Conservation (phyloP, 2,888 invertebrate species). For the Allacma fusca region DNA sequence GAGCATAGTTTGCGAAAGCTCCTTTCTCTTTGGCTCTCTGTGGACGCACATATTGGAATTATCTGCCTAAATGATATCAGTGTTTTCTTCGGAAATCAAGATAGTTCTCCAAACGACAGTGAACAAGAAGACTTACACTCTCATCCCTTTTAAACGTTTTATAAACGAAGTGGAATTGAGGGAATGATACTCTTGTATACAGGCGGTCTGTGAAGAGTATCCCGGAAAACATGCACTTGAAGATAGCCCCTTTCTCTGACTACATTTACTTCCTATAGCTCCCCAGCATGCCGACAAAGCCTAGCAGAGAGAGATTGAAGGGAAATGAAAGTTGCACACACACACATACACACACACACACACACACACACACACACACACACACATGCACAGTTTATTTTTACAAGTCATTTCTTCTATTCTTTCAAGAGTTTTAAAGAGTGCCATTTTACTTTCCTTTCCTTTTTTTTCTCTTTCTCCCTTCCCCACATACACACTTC, state of each 20-base stretch:
- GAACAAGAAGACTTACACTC: not conserved
- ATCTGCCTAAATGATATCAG: conserved; percentile 16
- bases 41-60: not conserved
- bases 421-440: conserved; percentile 28
- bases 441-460: not conserved
- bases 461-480: not conserved
- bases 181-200: no score
- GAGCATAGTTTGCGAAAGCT: not conserved
- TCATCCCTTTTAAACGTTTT: conserved; percentile 8
- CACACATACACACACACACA: not conserved
- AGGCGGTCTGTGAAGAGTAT: no score
- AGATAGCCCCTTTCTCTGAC: no score
- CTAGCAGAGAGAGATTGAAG: not conserved
- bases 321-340: not conserved
- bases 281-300: no score
- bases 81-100: conserved; percentile 11
- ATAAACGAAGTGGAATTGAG: conserved; percentile 6
- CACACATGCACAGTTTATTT: conserved; percentile 16
- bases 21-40: not conserved
- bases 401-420: conserved; percentile 13
- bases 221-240: no score
- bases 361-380: not conserved
- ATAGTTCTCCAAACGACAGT: not conserved
- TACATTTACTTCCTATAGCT: no score
- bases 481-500: not conserved